Evolutionary conservation across 2,888 invertebrate species (phyloP).

Genomic region (Ormyrus thymus): DNA sequence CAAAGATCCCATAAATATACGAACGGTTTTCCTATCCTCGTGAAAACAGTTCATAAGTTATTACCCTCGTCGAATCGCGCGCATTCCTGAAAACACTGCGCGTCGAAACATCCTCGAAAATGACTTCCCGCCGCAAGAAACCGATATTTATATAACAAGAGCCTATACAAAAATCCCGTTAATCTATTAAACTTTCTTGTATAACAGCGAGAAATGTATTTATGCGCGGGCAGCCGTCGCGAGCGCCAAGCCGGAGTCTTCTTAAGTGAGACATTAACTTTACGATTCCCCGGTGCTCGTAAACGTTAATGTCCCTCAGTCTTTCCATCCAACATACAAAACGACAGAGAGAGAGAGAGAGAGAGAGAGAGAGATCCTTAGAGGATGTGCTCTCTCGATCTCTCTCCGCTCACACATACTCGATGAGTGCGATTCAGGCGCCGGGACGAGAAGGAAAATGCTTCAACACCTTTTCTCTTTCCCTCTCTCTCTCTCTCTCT

Average conservation of each 20-base stretch:
- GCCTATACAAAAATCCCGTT: conserved; percentile 1
- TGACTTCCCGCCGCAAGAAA: not conserved
- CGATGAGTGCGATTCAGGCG: not conserved
- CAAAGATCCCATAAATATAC: not conserved
- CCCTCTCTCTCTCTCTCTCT: too few relatives aligned
- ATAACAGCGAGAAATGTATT: conserved; percentile 26
- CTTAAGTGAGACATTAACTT: conserved; percentile 38
- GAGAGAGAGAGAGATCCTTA: not conserved
- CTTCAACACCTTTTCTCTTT: not conserved
- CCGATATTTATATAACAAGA: not conserved
- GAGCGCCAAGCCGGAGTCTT: not conserved
- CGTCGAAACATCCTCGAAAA: too few relatives aligned
- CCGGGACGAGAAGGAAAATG: not conserved
- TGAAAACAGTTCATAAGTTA: too few relatives aligned
- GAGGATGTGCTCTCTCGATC: not conserved
- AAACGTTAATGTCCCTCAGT: too few relatives aligned
- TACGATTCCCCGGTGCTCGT: not conserved
- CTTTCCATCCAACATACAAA: too few relatives aligned
- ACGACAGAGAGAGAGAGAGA: conserved; percentile 17
- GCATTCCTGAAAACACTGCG: too few relatives aligned
- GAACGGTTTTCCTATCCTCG: not conserved
- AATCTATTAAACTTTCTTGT: conserved; percentile 22
- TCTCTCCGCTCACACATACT: too few relatives aligned
- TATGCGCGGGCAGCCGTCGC: not conserved
- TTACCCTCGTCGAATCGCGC: too few relatives aligned